Base-by-base conservation (phyloP, 2,797 vertebrate genomes). In the Choloepus didactylus region DNA sequence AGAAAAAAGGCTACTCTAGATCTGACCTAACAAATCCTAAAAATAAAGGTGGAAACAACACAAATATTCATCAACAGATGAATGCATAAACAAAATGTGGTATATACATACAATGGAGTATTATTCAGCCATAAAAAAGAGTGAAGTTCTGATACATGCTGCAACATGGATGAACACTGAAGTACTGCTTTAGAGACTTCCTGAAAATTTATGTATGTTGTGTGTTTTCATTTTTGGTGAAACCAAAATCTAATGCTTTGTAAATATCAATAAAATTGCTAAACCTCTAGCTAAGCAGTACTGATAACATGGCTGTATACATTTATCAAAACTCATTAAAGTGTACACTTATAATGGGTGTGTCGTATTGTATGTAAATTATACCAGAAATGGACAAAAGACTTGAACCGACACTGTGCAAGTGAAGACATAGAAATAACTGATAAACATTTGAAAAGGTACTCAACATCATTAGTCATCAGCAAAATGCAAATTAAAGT, bases 281-380 rank as follows among this genome's bases (percentile, higher is more conserved):
- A 75, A 94, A 54, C 44, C 46, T 82, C 60, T 41, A 73, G 38
- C 21, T 76, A 76, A 51, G 25, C 46, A 51, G 38, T 54, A 51
- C 46, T 83, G 35, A 23, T 87, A 73, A 77, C 5, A 6, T 66
- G 31, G 44, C 49, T 93, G 38, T 56, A 54, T 46, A 46, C 72
- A 62, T 67, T 92, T 80, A 41, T 79, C 62, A 79, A 87, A 92
- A 89, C 6, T 95, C 62, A 79, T 16, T 92, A 80, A 93, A 85
- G 38, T 83, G 9, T 56, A 81, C 67, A 64, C 46, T 64, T 88
- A 76, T 21, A 75, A 92, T 80, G 23, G 16, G 44, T 69, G 21
- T 4, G 73, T 87, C 87, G 66, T 91, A 85, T 46, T 73, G 35
- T 54, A 66, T 93, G 4, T 75, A 87, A 87, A 51, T 90, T 90